A percentile compares a stretch with the other conserved stretches of the same genome.
phyloP scores from a whole-genome alignment of 2,797 vertebrate genomes.

The Linurgus olivaceus region DNA sequence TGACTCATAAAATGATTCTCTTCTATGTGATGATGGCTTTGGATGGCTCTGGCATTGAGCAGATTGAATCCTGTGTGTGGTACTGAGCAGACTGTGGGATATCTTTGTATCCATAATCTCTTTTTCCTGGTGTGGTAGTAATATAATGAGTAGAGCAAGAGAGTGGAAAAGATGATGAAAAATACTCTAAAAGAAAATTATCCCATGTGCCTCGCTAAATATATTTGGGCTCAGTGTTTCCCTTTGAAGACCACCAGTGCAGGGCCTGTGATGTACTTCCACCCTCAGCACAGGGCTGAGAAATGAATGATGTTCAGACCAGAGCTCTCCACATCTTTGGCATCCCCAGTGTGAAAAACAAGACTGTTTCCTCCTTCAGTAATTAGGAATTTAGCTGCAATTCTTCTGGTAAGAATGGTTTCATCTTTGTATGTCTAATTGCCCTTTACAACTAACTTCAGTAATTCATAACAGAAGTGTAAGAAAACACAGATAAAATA shows the following conservation, averaged over 20 bases:
- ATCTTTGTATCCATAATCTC: neutral
- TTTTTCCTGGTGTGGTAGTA: neutral
- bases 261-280: neutral
- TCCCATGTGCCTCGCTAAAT: neutral
- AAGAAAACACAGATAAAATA: neutral
- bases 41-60: neutral
- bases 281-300: neutral
- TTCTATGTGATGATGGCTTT: neutral
- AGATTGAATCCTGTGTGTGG: neutral
- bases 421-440: neutral
- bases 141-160: neutral
- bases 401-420: neutral
- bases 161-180: neutral
- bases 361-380: neutral
- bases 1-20: neutral
- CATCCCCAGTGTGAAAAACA: neutral
- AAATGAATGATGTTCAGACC: neutral
- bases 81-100: neutral
- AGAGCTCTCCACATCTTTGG: neutral
- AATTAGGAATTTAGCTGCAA: neutral
- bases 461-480: neutral
- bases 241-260: neutral
- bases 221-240: neutral
- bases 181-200: neutral
- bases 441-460: neutral